Evolutionary conservation across 2,113 vertebrate genomes (phyloP).

Genomic region (Etia nguti): DNA sequence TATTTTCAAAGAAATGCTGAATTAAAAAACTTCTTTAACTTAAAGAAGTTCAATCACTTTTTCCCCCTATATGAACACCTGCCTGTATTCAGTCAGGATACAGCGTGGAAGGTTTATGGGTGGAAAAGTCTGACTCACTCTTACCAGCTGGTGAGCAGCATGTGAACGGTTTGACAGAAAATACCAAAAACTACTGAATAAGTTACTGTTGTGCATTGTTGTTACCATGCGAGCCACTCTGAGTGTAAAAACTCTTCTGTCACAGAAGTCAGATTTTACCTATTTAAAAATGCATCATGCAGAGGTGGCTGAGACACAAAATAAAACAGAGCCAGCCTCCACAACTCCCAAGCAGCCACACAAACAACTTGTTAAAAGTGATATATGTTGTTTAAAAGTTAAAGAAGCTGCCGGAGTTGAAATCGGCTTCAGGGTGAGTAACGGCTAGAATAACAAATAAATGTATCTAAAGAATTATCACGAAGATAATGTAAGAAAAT

Average conservation of each 20-base stretch:
- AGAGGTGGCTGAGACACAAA: neutral
- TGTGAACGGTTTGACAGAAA: neutral
- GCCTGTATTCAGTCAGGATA: neutral
- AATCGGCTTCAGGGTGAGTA: neutral
- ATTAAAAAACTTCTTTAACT: neutral
- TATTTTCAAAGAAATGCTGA: fast-evolving
- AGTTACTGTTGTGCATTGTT: neutral
- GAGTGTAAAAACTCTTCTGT: neutral
- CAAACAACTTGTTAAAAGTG: neutral
- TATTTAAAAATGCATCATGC: neutral
- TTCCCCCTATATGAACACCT: neutral
- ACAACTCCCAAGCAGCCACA: neutral
- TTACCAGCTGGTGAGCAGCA: neutral
- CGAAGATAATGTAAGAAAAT: fast-evolving
- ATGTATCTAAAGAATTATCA: neutral
- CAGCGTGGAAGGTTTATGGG: fast-evolving
- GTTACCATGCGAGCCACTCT: neutral
- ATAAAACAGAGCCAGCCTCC: neutral
- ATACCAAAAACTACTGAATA: neutral
- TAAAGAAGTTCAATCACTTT: neutral
- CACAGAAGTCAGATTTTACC: neutral
- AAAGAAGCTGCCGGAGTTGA: neutral
- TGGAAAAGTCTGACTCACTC: neutral
- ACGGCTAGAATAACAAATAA: neutral
- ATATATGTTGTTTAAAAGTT: neutral